phyloP scores from a whole-genome alignment of 2,113 vertebrate genomes.

The Malurus melanocephalus region DNA sequence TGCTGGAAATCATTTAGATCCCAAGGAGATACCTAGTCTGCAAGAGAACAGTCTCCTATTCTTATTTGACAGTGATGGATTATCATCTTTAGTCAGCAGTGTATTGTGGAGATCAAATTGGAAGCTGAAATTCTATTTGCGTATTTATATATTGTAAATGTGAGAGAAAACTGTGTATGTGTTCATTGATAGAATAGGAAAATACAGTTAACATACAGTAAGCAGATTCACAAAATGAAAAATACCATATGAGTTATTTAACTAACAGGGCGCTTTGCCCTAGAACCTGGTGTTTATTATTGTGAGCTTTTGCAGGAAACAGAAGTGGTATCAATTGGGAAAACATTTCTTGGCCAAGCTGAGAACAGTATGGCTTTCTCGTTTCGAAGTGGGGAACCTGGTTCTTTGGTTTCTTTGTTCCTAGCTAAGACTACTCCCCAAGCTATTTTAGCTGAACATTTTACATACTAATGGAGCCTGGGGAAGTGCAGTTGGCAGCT shows the following conservation, averaged over 20 bases:
- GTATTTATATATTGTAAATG: neutral
- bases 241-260: constrained; percentile 49
- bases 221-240: constrained; percentile 54
- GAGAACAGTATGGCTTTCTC: constrained; percentile 67
- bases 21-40: neutral
- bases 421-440: constrained; percentile 51
- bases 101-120: neutral
- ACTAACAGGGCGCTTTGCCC: neutral
- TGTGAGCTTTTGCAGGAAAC: constrained; percentile 63
- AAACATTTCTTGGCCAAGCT: constrained; percentile 60
- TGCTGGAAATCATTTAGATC: neutral
- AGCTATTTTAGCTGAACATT: constrained; percentile 69
- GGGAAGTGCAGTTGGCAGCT: constrained; percentile 73
- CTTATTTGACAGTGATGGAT: neutral
- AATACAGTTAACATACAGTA: constrained; percentile 36
- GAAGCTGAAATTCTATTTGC: neutral
- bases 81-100: neutral
- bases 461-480: constrained; percentile 69
- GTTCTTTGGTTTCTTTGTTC: constrained; percentile 79
- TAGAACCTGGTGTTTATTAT: constrained; percentile 71
- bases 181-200: constrained; percentile 28
- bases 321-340: constrained; percentile 60
- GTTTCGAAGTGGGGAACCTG: constrained; percentile 57
- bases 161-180: neutral
- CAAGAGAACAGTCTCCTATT: neutral